Evolutionary conservation across 2,797 vertebrate genomes (phyloP), one percentile per base, ranked within the genome.

Genomic region (Tragelaphus eurycerus): DNA sequence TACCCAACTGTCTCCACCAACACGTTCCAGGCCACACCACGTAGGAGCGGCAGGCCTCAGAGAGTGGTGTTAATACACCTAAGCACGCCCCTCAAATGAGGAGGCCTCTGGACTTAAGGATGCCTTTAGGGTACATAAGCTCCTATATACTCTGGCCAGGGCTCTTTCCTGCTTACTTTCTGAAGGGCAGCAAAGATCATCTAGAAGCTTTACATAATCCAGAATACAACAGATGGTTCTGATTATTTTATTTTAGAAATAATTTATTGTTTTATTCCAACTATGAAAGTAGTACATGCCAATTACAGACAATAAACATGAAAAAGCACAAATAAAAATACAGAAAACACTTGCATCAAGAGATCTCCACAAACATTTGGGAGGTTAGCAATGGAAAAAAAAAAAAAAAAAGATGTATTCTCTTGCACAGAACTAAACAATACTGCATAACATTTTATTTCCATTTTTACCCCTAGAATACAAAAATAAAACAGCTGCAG

Each of bases 271-370:
- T 96, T 95, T 79, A 93, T 94, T 96, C 76, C 31, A 84, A 48
- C 95, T 95, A 62, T 55, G 92, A 96, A 95, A 88, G 60, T 57
- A 91, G 31, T 76, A 62, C 15, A 90, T 81, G 71, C 23, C 87
- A 55, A 89, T 79, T 89, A 89, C 31, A 91, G 23, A 48, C 21
- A 91, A 93, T 60, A 94, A 95, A 89, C 60, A 92, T 0, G 60
- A 23, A 92, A 97, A 86, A 95, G 9, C 84, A 88, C 52, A 95
- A 86, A 95, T 86, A 89, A 96, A 98, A 96, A 87, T 43, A 90
- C 1, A 96, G 57, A 92, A 82, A 88, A 67, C 17, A 85, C 14
- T 96, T 52, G 43, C 79, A 96, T 67, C 31, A 93, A 64, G 46
- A 95, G 84, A 17, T 31, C 71, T 38, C 62, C 52, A 83, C 55